Evolutionary conservation across 1,140 invertebrate species (phyloP), one percentile per base, ranked within the genome.

Genomic region (Lordiphosa collinella): DNA sequence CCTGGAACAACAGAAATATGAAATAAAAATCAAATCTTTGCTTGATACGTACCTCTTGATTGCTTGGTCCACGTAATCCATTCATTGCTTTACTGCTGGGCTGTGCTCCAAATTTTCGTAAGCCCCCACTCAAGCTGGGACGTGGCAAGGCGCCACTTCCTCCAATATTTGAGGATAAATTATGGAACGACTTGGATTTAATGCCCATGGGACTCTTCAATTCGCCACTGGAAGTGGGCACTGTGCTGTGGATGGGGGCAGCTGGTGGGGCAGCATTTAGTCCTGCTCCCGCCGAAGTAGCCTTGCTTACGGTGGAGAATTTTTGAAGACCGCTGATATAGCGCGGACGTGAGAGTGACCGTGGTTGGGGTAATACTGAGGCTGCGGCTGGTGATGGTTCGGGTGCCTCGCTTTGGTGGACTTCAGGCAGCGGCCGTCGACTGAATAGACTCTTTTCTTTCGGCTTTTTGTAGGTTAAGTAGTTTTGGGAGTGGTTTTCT

Each of bases 101-200:
- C 32, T 71, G 71, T 8, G 6, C 41, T 1, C 67, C 57, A 8
- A 72, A 72, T 25, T 67, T 38, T 16, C 68, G 50, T 3, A 85
- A 13, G 9, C 52, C 62, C 16, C 52, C 65, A 5, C 73, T 57
- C 43, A 85, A 29, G 31, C 69, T 79, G 2, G 65, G 60, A 2
- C 73, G 60, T 4, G 62, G 36, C 9, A 72, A 7, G 0, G 44
- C 34, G 7, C 47, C 36, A 34, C 53, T 41, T 16, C 67, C 46
- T 18, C 54, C 60, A 5, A 84, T 50, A 11, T 72, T 79, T 18
- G 73, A 79, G 49, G 80, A 85, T 37, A 89, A 48, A 41, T 89
- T 89, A 47, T 88, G 85, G 54, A 89, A 88, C 18, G 87, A 89
- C 44, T 89, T 89, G 12, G 87, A 87, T 63, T 89, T 89, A 14